Percentiles rank a stretch among this genome's conserved stretches.
phyloP scores from a whole-genome alignment of 2,113 vertebrate genomes.

The Microtus ochrogaster region DNA sequence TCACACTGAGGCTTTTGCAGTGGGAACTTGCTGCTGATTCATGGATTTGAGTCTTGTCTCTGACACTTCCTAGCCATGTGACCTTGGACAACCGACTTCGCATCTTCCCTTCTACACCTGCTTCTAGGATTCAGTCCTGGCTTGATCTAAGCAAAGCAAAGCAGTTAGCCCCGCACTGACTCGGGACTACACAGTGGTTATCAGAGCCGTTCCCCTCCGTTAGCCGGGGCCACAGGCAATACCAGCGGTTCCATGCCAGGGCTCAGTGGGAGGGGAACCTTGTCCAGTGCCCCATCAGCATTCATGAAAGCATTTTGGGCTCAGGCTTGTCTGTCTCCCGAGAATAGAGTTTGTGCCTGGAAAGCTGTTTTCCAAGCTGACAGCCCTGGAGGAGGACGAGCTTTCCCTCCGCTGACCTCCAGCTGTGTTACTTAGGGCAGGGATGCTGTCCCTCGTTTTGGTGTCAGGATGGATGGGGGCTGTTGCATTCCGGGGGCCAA shows the following conservation, averaged over 20 bases:
- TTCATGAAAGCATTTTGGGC: not conserved
- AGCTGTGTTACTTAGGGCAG: not conserved
- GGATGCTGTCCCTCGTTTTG: not conserved
- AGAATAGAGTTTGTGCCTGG: not conserved
- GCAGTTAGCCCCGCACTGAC: not conserved
- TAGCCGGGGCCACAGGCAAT: not conserved
- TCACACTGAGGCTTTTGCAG: not conserved
- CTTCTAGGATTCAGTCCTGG: not conserved
- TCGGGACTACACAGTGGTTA: not conserved
- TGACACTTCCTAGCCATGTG: not conserved
- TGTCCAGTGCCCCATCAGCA: not conserved
- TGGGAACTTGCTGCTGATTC: not conserved
- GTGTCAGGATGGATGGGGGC: not conserved
- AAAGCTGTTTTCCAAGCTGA: slow-evolving; percentile 18
- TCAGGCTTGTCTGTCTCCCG: not conserved
- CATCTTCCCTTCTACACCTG: not conserved
- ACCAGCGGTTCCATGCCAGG: not conserved
- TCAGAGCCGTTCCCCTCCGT: not conserved
- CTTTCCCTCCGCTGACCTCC: not conserved
- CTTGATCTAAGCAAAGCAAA: not conserved
- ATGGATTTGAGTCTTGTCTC: not conserved
- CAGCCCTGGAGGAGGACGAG: not conserved
- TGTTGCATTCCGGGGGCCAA: not conserved
- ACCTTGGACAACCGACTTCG: not conserved
- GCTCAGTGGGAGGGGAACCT: not conserved